Evolutionary conservation across 2,113 vertebrate genomes (phyloP).

Genomic region (Megaleporinus macrocephalus): DNA sequence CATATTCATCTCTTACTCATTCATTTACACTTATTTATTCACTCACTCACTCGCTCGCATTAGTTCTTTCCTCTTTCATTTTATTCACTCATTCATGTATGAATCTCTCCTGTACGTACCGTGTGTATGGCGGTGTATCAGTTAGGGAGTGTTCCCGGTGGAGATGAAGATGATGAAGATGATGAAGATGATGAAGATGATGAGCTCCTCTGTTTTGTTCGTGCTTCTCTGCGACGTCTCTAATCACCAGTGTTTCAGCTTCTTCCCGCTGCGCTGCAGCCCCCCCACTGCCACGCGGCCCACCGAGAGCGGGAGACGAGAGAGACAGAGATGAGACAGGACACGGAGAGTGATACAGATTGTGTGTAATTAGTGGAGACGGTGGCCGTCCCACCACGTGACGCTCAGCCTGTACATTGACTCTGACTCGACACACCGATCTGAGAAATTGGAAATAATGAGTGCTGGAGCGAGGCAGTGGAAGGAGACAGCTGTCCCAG

Average conservation of each 20-base stretch:
- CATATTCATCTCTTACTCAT: neutral
- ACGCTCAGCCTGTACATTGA: neutral
- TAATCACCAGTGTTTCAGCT: no score
- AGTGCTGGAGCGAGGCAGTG: neutral
- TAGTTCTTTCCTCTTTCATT: neutral
- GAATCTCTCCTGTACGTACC: no score
- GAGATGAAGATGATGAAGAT: no score
- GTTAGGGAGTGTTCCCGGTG: no score
- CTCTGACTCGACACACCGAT: neutral
- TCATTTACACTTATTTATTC: neutral
- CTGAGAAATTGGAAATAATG: neutral
- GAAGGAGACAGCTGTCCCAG: neutral
- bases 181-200: no score
- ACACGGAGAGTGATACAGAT: neutral
- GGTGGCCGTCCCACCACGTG: neutral
- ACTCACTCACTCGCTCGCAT: neutral
- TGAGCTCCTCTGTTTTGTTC: no score
- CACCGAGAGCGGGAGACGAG: no score
- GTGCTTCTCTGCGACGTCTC: no score
- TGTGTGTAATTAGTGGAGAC: neutral
- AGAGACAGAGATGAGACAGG: neutral
- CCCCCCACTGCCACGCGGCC: no score
- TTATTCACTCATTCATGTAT: no score
- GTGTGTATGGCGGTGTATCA: no score
- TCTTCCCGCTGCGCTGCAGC: no score